Conservation (phyloP, 2,113 vertebrate genomes). For the Kryptolebias marmoratus region DNA sequence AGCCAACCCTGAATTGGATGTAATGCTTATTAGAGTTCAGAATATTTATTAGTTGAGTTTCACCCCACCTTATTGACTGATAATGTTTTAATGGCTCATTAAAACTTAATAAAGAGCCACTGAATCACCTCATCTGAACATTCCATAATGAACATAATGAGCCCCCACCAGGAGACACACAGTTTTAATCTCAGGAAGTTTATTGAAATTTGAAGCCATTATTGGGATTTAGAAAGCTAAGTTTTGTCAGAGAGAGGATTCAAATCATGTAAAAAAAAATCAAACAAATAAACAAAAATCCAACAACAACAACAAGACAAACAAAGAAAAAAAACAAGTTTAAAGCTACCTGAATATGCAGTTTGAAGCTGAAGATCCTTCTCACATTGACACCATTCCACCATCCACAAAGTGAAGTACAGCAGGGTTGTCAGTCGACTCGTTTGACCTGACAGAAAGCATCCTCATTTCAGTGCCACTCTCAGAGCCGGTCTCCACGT, state of each 20-base stretch:
- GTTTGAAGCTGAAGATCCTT: not conserved
- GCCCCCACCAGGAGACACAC: not conserved
- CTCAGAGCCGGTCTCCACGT: slow-evolving; percentile 32
- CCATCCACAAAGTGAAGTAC: slow-evolving; percentile 68
- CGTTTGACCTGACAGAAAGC: rapidly evolving
- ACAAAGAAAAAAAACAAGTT: not conserved
- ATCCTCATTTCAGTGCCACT: not conserved
- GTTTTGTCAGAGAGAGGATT: too few relatives aligned
- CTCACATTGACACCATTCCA: slow-evolving; percentile 17
- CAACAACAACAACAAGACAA: too few relatives aligned
- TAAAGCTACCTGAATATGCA: not conserved
- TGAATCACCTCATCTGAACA: not conserved
- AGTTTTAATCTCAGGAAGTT: not conserved
- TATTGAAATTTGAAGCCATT: not conserved
- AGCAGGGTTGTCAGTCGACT: not conserved
- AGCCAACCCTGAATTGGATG: too few relatives aligned
- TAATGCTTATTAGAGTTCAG: too few relatives aligned
- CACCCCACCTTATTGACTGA: too few relatives aligned
- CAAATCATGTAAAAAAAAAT: too few relatives aligned
- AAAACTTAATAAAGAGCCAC: not conserved
- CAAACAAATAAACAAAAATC: too few relatives aligned
- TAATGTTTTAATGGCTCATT: too few relatives aligned
- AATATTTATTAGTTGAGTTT: too few relatives aligned
- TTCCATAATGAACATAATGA: not conserved
- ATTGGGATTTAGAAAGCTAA: not conserved